A percentile compares a stretch with the other conserved stretches of the same genome.
phyloP scores from a whole-genome alignment of 2,888 invertebrate species.

The Omphaloscelis lunosa region DNA sequence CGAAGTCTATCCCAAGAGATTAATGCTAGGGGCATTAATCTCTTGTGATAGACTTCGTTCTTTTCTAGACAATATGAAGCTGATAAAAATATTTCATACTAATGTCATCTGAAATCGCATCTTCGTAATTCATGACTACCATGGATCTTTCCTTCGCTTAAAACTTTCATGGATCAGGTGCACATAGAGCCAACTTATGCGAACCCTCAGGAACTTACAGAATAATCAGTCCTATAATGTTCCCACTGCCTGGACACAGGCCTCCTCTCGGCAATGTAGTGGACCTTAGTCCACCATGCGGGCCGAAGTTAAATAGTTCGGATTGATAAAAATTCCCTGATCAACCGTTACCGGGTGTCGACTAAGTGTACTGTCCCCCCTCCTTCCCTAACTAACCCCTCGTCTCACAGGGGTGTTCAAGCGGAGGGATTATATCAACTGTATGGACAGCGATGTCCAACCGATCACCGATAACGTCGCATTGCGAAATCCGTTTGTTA shows the following conservation, averaged over 20 bases:
- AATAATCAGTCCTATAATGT: background rate
- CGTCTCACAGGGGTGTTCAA: conserved; percentile 29
- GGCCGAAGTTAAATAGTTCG: conserved; percentile 6
- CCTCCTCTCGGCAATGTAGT: background rate
- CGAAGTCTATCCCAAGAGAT: background rate
- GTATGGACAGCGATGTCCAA: conserved; percentile 34
- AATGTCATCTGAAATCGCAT: background rate
- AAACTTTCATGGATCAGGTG: background rate
- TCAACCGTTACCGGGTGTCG: conserved; percentile 29
- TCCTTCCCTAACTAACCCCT: background rate
- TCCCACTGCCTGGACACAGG: background rate
- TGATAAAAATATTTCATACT: background rate
- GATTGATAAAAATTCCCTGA: conserved; percentile 20
- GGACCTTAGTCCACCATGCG: background rate
- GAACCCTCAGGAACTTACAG: background rate
- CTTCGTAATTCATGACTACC: no score
- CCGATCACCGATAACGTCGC: conserved; percentile 26
- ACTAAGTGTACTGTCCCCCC: conserved; percentile 2
- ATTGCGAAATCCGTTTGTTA: conserved; percentile 45
- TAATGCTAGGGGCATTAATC: no score
- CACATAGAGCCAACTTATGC: background rate
- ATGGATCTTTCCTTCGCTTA: background rate
- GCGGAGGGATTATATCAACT: conserved; percentile 32
- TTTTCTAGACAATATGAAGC: background rate
- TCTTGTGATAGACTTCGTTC: no score